Evolutionary conservation across 1,140 invertebrate genomes (phyloP).

Genomic region (Armadillidium nasatum): DNA sequence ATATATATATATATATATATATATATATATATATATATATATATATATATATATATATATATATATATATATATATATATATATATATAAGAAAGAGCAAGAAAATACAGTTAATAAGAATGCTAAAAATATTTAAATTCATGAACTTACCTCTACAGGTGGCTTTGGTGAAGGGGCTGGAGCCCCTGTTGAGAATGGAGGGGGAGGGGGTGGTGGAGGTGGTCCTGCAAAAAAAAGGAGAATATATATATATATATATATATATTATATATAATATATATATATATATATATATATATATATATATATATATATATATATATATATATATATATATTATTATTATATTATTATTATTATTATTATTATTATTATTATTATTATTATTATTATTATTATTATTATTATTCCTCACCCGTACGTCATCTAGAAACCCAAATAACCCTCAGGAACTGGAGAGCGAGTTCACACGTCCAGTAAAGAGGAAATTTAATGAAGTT

Average conservation of each 20-base stretch:
- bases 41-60: no score
- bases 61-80: no score
- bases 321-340: conserved; percentile 17
- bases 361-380: no score
- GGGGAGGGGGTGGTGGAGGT: conserved; percentile 28
- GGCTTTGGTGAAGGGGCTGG: conserved; percentile 12
- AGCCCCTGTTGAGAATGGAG: conserved; percentile 22
- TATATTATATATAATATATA: not conserved
- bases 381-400: no score
- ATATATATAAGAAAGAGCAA: not conserved
- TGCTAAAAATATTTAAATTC: not conserved
- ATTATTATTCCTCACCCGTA: no score
- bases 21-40: no score
- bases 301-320: conserved; percentile 28
- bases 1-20: no score
- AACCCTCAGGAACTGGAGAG: no score
- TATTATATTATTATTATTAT: no score
- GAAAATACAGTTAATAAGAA: not conserved
- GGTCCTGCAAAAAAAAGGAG: conserved; percentile 18
- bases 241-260: conserved; percentile 14
- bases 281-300: conserved; percentile 19
- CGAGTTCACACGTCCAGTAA: no score
- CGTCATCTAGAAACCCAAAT: no score
- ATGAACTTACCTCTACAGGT: conserved; percentile 6
- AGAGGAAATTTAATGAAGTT: no score